Percentiles rank a stretch among this genome's conserved stretches.
phyloP scores from a whole-genome alignment of 2,113 vertebrate genomes.

The Cololabis saira region DNA sequence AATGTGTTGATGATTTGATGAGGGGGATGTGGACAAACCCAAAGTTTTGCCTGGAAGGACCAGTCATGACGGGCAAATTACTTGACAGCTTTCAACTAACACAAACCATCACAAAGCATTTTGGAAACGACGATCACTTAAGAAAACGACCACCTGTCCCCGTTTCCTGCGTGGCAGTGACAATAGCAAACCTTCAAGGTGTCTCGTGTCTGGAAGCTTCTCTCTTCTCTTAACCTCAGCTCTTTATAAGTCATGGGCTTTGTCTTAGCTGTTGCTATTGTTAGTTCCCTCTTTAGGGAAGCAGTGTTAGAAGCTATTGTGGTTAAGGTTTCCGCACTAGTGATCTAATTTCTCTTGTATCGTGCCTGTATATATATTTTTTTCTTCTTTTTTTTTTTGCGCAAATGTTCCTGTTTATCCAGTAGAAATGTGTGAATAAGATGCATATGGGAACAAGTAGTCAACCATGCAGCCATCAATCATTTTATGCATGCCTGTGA shows the following conservation, averaged over 20 bases:
- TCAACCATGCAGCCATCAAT: constrained; percentile 18
- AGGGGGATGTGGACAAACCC: too few species aligned
- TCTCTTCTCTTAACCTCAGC: constrained; percentile 26
- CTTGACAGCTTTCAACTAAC: too few species aligned
- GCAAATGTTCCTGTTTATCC: constrained; percentile 25
- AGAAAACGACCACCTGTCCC: neutral
- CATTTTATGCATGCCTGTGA: constrained; percentile 4
- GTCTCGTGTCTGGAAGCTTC: constrained; percentile 50
- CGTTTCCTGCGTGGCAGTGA: neutral
- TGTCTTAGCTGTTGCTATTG: constrained; percentile 34
- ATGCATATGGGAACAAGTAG: constrained; percentile 9
- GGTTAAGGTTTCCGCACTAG: neutral
- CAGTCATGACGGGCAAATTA: too few species aligned
- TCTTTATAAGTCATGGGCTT: neutral
- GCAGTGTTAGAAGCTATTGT: constrained; percentile 19
- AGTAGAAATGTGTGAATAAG: constrained; percentile 31
- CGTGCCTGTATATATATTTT: constrained; percentile 19
- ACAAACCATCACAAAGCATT: neutral
- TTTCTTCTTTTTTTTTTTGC: neutral
- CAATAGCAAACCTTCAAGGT: constrained; percentile 16
- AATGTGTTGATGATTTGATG: too few species aligned
- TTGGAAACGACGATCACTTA: neutral
- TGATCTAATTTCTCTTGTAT: constrained; percentile 31
- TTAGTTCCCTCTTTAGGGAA: constrained; percentile 44
- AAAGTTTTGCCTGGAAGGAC: too few species aligned